These are phyloP conservation scores for Urocitellus parryii DNA, from an alignment of 2,113 vertebrate species.

Conservation along the genomic window DNA sequence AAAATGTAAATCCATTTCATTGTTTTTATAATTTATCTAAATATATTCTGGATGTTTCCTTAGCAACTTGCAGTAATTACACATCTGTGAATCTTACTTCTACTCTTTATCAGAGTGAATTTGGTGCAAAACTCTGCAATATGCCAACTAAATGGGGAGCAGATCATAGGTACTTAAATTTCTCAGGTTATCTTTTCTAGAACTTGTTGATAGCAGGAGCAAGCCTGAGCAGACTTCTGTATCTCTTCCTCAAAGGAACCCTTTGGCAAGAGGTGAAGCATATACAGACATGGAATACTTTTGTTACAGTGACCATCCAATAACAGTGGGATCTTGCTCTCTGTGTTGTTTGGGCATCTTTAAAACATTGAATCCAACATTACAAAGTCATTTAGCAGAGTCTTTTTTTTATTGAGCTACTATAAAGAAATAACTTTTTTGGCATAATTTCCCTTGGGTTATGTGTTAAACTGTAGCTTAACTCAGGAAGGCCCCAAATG, in stretches of 20 bases:
- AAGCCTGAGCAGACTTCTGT: neutral
- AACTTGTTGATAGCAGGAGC: neutral
- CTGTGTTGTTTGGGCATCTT: neutral
- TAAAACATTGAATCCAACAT: neutral
- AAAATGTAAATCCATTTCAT: neutral
- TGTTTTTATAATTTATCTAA: neutral
- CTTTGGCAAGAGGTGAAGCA: neutral
- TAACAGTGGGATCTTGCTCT: neutral
- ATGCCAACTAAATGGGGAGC: neutral
- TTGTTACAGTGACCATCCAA: neutral
- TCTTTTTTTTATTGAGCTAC: neutral
- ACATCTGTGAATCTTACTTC: neutral
- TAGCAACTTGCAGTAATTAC: neutral
- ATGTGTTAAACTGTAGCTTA: neutral
- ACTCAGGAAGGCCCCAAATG: neutral
- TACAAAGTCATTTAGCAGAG: neutral
- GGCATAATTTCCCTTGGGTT: neutral
- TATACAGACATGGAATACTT: neutral
- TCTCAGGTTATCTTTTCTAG: neutral
- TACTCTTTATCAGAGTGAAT: neutral
- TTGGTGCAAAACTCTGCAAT: neutral
- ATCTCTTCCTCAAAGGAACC: neutral
- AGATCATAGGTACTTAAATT: neutral
- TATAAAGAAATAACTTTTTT: neutral
- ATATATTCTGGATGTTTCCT: neutral